Percentiles rank a stretch among this genome's conserved stretches.
Evolutionary conservation across 2,113 vertebrate genomes (phyloP).

Genomic region (Tyto alba): DNA sequence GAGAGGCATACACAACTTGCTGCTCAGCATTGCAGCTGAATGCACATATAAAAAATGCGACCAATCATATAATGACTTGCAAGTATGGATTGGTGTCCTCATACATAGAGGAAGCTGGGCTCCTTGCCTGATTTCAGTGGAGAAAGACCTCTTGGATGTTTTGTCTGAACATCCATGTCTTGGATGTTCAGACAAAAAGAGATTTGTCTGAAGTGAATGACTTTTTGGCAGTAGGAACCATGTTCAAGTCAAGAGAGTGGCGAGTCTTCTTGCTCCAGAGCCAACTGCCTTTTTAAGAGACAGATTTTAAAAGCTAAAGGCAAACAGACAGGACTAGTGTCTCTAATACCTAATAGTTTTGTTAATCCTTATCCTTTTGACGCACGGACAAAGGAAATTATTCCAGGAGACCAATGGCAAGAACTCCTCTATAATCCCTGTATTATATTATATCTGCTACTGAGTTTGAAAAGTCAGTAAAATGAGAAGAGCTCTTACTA

Average conservation of each 20-base stretch:
- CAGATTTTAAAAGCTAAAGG: neutral
- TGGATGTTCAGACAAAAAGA: too few relatives aligned
- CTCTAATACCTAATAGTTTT: neutral
- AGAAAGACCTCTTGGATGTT: neutral
- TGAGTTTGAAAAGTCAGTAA: neutral
- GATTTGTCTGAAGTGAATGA: neutral
- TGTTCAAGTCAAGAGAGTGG: neutral
- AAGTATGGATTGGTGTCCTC: neutral
- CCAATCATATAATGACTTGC: rapidly evolving
- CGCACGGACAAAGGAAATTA: neutral
- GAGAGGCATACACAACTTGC: neutral
- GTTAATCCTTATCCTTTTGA: constrained; percentile 19
- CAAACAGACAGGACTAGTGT: neutral
- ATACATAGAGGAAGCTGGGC: neutral
- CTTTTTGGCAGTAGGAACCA: neutral
- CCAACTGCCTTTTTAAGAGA: neutral
- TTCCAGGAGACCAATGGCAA: neutral
- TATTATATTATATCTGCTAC: neutral
- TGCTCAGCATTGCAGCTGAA: neutral
- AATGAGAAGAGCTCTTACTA: neutral
- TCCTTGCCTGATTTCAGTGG: neutral
- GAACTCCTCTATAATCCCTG: constrained; percentile 4
- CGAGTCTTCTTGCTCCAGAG: neutral
- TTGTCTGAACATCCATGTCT: too few relatives aligned
- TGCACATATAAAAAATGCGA: neutral